Percentiles rank a stretch among this genome's conserved stretches.
phyloP scores from a whole-genome alignment of 2,797 vertebrate species.

The Phataginus tricuspis region DNA sequence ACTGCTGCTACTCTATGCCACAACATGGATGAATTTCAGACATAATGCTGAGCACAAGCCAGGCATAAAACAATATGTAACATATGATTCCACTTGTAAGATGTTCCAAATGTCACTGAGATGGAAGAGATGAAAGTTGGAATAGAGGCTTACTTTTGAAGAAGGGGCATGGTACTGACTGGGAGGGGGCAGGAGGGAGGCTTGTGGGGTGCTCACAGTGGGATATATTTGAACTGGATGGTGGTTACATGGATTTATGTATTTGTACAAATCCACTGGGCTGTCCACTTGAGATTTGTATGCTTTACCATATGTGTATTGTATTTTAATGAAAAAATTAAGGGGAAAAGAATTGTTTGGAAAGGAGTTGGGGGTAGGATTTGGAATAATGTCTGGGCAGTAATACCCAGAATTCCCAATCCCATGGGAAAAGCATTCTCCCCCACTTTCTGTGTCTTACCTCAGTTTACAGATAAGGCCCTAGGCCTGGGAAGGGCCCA shows the following conservation, averaged over 20 bases:
- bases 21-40: neutral
- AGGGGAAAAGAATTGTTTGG: neutral
- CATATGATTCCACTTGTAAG: neutral
- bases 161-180: neutral
- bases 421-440: neutral
- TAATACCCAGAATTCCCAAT: neutral
- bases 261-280: neutral
- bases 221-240: neutral
- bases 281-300: neutral
- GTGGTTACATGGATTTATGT: neutral
- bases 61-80: neutral
- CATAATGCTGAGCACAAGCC: neutral
- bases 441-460: neutral
- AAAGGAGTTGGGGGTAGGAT: neutral
- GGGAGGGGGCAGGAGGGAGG: neutral
- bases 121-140: neutral
- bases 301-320: neutral
- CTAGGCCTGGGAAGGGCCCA: no score
- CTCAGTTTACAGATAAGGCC: neutral
- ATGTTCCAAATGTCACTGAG: neutral
- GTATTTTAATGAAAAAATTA: neutral
- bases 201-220: neutral
- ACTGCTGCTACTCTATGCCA: neutral
- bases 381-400: neutral
- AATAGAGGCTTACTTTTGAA: neutral